Evolutionary conservation across 2,113 vertebrate genomes (phyloP).

Genomic region (Genyomyrus donnyi): DNA sequence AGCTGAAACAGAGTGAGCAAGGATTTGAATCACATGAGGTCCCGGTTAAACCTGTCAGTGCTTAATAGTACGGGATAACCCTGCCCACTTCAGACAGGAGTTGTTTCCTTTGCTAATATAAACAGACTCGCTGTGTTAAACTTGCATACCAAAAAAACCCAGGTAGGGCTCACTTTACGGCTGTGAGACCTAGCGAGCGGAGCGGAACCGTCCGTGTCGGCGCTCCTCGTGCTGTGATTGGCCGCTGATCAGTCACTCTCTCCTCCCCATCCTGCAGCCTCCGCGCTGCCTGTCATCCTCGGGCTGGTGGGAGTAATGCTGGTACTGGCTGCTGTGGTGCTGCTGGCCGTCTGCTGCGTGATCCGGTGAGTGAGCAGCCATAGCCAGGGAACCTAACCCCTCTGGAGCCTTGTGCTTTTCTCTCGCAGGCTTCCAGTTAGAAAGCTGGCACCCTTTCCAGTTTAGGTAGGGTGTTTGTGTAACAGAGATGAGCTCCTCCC

Average conservation of each 20-base stretch:
- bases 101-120: background rate
- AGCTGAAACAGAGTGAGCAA: background rate
- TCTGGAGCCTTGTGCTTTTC: background rate
- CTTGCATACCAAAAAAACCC: background rate
- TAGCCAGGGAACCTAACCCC: background rate
- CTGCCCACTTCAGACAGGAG: background rate
- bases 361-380: constrained; percentile 63
- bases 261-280: constrained; percentile 44
- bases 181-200: too few species aligned
- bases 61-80: background rate
- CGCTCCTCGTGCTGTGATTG: background rate
- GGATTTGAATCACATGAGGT: background rate
- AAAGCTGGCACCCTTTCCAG: background rate
- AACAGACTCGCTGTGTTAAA: background rate
- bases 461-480: background rate
- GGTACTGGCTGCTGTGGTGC: constrained; percentile 35
- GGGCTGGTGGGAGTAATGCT: constrained; percentile 59
- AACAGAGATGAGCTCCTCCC: background rate
- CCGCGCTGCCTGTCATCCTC: constrained; percentile 48
- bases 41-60: background rate
- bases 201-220: background rate
- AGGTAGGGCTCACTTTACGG: too few species aligned
- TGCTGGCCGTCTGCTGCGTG: constrained; percentile 60
- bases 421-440: background rate
- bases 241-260: background rate